Conservation (phyloP, 2,888 invertebrate species). For the Cremastobaeus sp. region DNA sequence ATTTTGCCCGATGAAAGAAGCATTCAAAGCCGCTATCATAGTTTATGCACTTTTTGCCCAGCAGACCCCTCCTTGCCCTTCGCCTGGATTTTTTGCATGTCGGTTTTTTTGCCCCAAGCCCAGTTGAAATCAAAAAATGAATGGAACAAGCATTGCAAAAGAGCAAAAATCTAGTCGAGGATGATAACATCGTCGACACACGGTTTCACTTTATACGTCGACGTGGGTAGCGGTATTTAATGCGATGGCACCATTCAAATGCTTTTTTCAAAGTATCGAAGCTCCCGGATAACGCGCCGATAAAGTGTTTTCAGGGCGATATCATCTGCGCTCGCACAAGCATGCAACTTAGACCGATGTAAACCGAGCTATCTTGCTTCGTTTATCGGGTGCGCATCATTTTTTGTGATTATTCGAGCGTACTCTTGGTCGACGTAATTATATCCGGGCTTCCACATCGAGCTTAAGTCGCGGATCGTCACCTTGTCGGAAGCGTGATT, state of each 20-base stretch:
- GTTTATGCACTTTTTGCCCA: neutral
- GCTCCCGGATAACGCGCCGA: conserved; percentile 62
- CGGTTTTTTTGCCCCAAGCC: too few relatives aligned
- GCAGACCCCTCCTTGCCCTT: neutral
- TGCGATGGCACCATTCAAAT: conserved; percentile 61
- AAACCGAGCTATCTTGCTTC: conserved; percentile 54
- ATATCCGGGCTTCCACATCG: conserved; percentile 4
- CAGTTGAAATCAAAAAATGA: conserved; percentile 41
- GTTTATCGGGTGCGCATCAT: conserved; percentile 55
- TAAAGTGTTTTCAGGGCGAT: conserved; percentile 59
- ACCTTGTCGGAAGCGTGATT: conserved; percentile 46
- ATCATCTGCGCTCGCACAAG: conserved; percentile 54
- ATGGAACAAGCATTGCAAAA: conserved; percentile 47
- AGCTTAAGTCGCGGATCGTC: conserved; percentile 38
- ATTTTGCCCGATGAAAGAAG: conserved; percentile 30
- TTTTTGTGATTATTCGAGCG: conserved; percentile 60
- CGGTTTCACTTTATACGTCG: conserved; percentile 52
- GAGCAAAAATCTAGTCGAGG: conserved; percentile 37
- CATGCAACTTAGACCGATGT: conserved; percentile 55
- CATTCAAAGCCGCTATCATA: conserved; percentile 22
- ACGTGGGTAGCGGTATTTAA: conserved; percentile 60
- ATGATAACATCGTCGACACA: conserved; percentile 57
- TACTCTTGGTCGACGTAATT: conserved; percentile 55
- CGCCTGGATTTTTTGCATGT: too few relatives aligned
- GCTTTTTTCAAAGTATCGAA: conserved; percentile 57